Evolutionary conservation across 2,113 vertebrate genomes (phyloP).

Genomic region (Gorsachius goisagi): DNA sequence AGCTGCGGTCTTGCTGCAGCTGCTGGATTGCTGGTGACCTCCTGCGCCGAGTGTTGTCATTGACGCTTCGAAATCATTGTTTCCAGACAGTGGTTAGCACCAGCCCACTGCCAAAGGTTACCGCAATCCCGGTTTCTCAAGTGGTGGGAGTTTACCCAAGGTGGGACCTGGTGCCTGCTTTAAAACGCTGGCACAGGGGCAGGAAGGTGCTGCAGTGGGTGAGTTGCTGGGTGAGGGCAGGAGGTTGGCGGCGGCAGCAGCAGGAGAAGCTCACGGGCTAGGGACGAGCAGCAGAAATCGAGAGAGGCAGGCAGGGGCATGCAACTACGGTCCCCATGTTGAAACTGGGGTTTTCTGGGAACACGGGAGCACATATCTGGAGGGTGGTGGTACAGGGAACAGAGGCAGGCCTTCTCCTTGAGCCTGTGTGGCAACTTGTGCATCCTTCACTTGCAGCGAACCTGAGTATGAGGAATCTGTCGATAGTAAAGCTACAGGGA

Average conservation of each 20-base stretch:
- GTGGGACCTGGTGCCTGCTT: neutral
- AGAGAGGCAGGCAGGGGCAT: neutral
- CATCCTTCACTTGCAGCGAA: neutral
- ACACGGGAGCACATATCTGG: neutral
- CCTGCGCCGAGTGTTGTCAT: fast-evolving
- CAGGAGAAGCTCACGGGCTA: neutral
- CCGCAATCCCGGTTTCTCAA: neutral
- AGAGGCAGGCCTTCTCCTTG: neutral
- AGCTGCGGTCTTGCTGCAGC: neutral
- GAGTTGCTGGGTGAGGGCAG: neutral
- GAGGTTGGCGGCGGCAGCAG: neutral
- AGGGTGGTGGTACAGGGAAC: neutral
- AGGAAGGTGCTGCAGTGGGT: neutral
- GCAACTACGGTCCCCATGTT: neutral
- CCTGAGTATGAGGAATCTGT: neutral
- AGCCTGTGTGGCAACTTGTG: neutral
- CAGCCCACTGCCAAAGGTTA: neutral
- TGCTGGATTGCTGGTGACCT: neutral
- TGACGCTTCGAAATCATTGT: neutral
- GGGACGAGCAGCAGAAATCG: neutral
- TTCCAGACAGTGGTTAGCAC: neutral
- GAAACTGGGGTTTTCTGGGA: neutral
- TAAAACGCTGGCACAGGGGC: neutral
- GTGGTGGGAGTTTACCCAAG: neutral
- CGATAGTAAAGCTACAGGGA: neutral